Base-by-base conservation (phyloP, 1,140 invertebrate species). In the Pachypeltis micranthus region DNA sequence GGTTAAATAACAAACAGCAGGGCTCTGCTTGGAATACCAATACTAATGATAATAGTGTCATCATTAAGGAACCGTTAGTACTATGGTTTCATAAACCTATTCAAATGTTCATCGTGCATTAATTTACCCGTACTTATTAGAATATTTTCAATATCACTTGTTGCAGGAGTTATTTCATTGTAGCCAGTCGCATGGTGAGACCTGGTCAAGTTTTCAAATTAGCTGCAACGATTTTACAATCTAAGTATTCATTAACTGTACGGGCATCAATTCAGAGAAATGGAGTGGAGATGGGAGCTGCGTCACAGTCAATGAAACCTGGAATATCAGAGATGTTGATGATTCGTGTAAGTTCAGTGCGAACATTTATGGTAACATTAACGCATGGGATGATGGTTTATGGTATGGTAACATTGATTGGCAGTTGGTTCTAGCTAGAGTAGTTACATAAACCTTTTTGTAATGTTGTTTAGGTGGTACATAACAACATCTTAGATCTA, bases 121-220 rank as follows among this genome's bases (percentile, higher is more conserved):
- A n/a, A n/a, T n/a, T n/a, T n/a, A n/a, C n/a, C n/a, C n/a, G n/a
- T n/a, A n/a, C n/a, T n/a, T n/a, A n/a, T n/a, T n/a, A n/a, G n/a
- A n/a, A n/a, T n/a, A n/a, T n/a, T n/a, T n/a, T n/a, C n/a, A n/a
- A n/a, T n/a, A n/a, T n/a, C 16, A 39, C 16, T 39, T 16, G 16
- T 63, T 67, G 55, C 75, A 91, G 88, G 54, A 88, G 87, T 23
- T 94, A 93, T 72, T 91, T 95, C 69, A 82, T 94, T 57, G 85
- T 93, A 19, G 88, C 90, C 1, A 91, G 90, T 16, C 80, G 81
- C 59, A 86, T 91, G 81, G 85, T 94, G 1, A 79, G 91, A 23
- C 91, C 91, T 0, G 88, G 88, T 1, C 87, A 93, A 68, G 81
- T 93, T 7, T 95, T 93, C 71, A 81, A 87, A 67, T 81, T 93